These are phyloP conservation scores for Schizopygopsis malacanthus DNA, from an alignment of 2,797 vertebrate species.

Conservation along the genomic window DNA sequence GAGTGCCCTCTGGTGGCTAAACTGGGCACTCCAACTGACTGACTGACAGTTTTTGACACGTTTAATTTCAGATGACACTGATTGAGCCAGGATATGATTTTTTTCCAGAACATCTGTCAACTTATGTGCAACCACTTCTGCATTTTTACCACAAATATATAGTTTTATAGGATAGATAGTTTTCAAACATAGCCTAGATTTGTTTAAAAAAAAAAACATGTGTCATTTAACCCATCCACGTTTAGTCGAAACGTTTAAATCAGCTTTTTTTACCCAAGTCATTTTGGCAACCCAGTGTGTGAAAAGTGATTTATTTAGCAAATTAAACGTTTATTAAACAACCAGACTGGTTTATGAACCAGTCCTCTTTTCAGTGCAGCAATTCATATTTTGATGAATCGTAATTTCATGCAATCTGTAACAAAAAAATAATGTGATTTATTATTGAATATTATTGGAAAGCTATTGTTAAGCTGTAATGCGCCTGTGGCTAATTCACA, in stretches of 20 bases:
- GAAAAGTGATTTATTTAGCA: conserved; percentile 11
- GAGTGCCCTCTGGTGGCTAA: no score
- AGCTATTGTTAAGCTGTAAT: conserved; percentile 41
- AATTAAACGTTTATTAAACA: conserved; percentile 17
- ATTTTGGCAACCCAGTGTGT: not conserved
- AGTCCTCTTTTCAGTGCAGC: conserved; percentile 4
- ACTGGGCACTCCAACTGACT: no score
- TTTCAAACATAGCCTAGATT: not conserved
- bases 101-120: no score
- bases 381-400: conserved; percentile 6
- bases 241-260: not conserved
- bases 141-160: no score
- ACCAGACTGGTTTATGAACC: conserved; percentile 8
- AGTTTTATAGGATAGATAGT: no score
- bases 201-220: not conserved
- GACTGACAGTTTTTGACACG: no score
- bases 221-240: not conserved
- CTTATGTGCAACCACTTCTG: no score
- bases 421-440: conserved; percentile 29
- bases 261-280: not conserved
- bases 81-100: no score
- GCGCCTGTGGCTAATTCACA: conserved; percentile 41
- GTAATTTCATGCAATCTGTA: not conserved
- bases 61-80: no score
- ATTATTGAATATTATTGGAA: conserved; percentile 27